Percentiles rank a stretch among this genome's conserved stretches.
These are phyloP conservation scores for Malurus alboscapulatus DNA, from an alignment of 2,113 vertebrate genomes.

Conservation along the genomic window DNA sequence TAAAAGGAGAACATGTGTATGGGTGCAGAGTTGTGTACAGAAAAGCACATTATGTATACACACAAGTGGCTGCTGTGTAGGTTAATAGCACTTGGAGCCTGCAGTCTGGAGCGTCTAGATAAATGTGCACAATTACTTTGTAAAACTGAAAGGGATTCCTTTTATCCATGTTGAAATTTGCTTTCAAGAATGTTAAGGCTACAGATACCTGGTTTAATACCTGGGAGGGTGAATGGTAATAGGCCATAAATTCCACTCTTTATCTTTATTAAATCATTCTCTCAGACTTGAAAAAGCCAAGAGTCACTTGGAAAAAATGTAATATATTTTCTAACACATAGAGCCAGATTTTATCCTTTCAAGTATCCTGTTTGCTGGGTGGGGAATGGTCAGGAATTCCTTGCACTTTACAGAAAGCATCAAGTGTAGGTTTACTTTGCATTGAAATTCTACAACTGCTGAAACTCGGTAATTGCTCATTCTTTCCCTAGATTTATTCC, in stretches of 20 bases:
- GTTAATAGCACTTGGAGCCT: conserved; percentile 41
- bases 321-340: conserved; percentile 13
- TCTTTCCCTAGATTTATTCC: not conserved
- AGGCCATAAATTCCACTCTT: not conserved
- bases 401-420: not conserved
- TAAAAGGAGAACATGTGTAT: not conserved
- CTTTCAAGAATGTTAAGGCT: not conserved
- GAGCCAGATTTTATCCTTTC: not conserved
- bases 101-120: not conserved
- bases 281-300: conserved; percentile 15
- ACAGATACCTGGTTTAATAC: conserved; percentile 18
- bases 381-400: not conserved
- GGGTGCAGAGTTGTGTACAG: not conserved
- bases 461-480: not conserved
- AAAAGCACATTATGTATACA: conserved; percentile 29
- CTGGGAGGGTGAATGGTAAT: not conserved
- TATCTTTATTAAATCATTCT: not conserved
- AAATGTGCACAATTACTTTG: conserved; percentile 19
- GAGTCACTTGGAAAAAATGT: not conserved
- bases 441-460: not conserved
- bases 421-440: not conserved
- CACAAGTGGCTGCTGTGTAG: conserved; percentile 1
- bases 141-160: conserved; percentile 33
- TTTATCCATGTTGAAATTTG: conserved; percentile 29
- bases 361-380: not conserved